A percentile compares a stretch with the other conserved stretches of the same genome.
Evolutionary conservation across 2,797 vertebrate species (phyloP).

Genomic region (Bradypodion ventrale): DNA sequence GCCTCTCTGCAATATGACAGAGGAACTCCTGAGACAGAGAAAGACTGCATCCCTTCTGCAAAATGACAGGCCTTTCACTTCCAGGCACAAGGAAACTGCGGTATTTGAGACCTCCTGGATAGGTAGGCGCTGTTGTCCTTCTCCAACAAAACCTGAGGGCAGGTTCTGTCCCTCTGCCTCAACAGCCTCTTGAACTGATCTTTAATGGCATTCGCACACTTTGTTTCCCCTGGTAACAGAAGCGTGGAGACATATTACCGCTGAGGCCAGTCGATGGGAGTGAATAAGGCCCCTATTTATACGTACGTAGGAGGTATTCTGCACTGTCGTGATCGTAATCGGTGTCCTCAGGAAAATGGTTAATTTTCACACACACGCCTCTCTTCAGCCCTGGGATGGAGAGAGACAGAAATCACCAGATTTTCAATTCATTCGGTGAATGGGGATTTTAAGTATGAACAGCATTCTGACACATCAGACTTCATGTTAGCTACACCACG

Average conservation of each 20-base stretch:
- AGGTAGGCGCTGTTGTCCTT: neutral
- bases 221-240: conserved; percentile 26
- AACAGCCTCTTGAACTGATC: conserved; percentile 4
- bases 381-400: conserved; percentile 85
- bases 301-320: conserved; percentile 93
- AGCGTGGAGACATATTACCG: neutral
- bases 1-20: neutral
- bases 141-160: neutral
- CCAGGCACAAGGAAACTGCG: neutral
- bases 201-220: neutral
- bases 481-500: neutral
- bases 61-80: neutral
- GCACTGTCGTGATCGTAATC: conserved; percentile 96
- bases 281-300: conserved; percentile 38
- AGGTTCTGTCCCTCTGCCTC: neutral
- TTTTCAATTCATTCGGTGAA: neutral
- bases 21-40: neutral
- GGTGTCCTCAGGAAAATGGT: conserved; percentile 94
- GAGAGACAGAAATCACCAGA: conserved; percentile 9
- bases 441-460: neutral
- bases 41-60: neutral
- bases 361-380: conserved; percentile 93
- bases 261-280: neutral
- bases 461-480: neutral
- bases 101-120: neutral